A percentile compares a stretch with the other conserved stretches of the same genome.
These are phyloP conservation scores for Marasmarcha lunaedactyla DNA, from an alignment of 2,888 invertebrate genomes.

Conservation along the genomic window DNA sequence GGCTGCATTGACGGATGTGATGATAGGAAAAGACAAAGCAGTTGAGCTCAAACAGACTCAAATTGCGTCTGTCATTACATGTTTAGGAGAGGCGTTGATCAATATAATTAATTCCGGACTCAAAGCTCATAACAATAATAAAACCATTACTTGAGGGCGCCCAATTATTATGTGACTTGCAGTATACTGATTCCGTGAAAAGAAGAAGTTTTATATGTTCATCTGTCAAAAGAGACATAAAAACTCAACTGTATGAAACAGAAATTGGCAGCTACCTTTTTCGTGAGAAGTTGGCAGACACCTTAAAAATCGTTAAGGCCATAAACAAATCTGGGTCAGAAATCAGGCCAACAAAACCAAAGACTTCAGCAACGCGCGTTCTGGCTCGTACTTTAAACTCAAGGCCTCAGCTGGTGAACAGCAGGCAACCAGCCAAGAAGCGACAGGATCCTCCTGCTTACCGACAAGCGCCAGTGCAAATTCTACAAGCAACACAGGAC, in stretches of 20 bases:
- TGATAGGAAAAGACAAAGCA: background rate
- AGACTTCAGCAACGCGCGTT: background rate
- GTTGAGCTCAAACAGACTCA: background rate
- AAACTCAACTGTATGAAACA: background rate
- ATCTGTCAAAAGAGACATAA: conserved; percentile 1
- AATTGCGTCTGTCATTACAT: background rate
- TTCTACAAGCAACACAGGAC: background rate
- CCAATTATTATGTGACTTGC: conserved; percentile 1
- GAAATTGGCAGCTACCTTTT: background rate
- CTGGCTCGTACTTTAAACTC: conserved; percentile 5
- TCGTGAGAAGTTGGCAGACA: background rate
- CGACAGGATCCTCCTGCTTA: conserved; percentile 3
- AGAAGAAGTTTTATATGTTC: background rate
- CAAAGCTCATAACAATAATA: background rate
- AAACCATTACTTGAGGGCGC: background rate
- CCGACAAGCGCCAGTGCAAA: too few relatives aligned
- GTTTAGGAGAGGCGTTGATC: background rate
- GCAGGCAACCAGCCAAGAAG: conserved; percentile 6
- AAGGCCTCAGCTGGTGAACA: conserved; percentile 4
- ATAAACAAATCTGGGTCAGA: conserved; percentile 1
- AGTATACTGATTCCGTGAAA: conserved; percentile 1
- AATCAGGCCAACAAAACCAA: background rate
- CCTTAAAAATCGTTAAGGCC: background rate
- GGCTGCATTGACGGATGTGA: background rate
- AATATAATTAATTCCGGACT: background rate